Percentiles rank a stretch among this genome's conserved stretches.
Evolutionary conservation across 2,113 vertebrate species (phyloP).

Genomic region (Vicugna pacos): DNA sequence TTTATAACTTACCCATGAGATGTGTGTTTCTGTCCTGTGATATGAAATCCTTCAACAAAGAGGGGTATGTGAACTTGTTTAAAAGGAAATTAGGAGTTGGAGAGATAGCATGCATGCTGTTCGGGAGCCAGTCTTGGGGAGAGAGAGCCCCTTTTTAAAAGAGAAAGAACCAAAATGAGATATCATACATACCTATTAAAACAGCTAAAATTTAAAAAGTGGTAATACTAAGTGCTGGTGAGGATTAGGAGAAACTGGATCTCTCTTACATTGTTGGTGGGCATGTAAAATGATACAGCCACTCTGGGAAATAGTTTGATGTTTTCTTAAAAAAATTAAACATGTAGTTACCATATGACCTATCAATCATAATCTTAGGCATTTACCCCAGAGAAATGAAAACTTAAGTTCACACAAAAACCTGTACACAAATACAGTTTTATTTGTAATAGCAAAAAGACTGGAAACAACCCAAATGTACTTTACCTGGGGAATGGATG

Average conservation of each 20-base stretch:
- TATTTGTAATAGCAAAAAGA: neutral
- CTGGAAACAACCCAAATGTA: neutral
- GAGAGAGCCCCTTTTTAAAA: neutral
- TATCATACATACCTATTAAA: neutral
- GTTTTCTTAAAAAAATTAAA: constrained; percentile 42
- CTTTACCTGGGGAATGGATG: neutral
- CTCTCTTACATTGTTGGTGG: neutral
- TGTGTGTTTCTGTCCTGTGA: neutral
- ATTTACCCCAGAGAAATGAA: constrained; percentile 38
- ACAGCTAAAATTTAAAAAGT: neutral
- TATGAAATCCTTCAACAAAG: constrained; percentile 34
- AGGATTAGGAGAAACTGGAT: neutral
- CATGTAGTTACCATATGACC: neutral
- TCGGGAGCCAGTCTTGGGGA: neutral
- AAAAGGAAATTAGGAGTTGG: neutral
- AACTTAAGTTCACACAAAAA: constrained; percentile 15
- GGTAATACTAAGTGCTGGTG: neutral
- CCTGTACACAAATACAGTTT: neutral
- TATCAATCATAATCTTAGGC: neutral
- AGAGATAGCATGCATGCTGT: neutral
- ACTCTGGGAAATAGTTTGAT: neutral
- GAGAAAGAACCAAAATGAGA: neutral
- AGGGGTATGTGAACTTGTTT: neutral
- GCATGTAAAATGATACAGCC: neutral
- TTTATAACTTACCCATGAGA: neutral